Conservation (phyloP, 2,888 invertebrate genomes). For the Bombylius discolor region DNA sequence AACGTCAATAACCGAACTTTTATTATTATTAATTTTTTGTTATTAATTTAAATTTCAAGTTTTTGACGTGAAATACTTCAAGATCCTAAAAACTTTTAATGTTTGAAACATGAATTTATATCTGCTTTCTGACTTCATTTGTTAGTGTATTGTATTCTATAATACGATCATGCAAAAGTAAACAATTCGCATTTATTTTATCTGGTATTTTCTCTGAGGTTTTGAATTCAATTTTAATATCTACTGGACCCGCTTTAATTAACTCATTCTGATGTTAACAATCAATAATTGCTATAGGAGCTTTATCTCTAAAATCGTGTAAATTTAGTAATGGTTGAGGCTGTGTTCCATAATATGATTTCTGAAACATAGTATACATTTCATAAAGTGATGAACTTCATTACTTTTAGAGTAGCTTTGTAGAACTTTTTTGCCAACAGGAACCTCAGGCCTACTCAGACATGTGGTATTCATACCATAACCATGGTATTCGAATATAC, state of each 20-base stretch:
- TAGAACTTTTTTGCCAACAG: too few species aligned
- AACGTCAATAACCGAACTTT: not conserved
- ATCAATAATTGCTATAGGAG: conserved; percentile 20
- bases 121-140: conserved; percentile 6
- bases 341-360: conserved; percentile 14
- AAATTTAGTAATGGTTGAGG: too few species aligned
- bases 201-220: conserved; percentile 1
- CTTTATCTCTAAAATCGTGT: not conserved
- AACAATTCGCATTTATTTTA: conserved; percentile 7
- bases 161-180: conserved; percentile 12
- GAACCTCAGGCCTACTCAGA: too few species aligned
- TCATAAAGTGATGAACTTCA: conserved; percentile 20
- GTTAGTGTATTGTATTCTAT: conserved; percentile 10
- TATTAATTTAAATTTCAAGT: too few species aligned
- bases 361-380: conserved; percentile 20
- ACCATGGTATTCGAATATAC: too few species aligned
- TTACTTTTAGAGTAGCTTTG: too few species aligned
- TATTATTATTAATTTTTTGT: not conserved
- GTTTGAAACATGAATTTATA: too few species aligned
- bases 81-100: too few species aligned
- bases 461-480: too few species aligned
- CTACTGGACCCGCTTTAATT: conserved; percentile 9
- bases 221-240: conserved; percentile 9
- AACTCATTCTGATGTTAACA: conserved; percentile 20
- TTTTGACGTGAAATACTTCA: too few species aligned